Evolutionary conservation across 35 echinoderm and acorn worm species (phyloP).

Genomic region (Apostichopus parvimensis): DNA sequence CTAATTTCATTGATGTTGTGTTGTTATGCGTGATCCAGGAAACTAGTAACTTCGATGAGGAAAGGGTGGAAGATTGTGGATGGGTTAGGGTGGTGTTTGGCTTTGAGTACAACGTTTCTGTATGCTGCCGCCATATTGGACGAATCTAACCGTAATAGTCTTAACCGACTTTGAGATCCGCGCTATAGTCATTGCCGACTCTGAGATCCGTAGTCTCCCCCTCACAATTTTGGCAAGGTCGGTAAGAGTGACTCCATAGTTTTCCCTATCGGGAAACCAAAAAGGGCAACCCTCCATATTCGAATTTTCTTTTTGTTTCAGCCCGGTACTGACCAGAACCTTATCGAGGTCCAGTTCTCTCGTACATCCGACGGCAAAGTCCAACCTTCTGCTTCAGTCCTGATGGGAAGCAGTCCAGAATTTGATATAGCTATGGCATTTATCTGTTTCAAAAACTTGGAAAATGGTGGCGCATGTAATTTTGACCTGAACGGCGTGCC

Average conservation of each 20-base stretch:
- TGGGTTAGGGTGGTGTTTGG: no score
- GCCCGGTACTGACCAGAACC: background rate
- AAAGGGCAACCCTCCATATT: background rate
- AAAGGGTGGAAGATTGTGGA: no score
- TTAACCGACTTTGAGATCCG: background rate
- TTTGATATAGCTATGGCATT: constrained; percentile 10
- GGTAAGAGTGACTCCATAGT: no score
- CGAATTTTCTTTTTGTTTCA: background rate
- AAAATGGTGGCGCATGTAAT: background rate
- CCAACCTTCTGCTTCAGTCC: background rate
- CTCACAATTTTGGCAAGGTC: no score
- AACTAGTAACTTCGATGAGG: no score
- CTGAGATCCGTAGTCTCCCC: background rate
- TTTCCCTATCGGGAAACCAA: background rate
- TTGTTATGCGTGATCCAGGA: no score
- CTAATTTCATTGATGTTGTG: no score
- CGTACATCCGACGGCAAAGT: background rate
- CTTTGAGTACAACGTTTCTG: no score
- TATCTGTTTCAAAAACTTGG: constrained; percentile 16
- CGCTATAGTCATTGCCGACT: background rate
- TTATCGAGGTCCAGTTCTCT: background rate
- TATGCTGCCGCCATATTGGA: no score
- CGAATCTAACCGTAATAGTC: no score
- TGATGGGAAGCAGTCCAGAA: constrained; percentile 19
- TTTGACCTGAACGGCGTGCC: background rate